phyloP scores from a whole-genome alignment of 2,888 invertebrate species.

The Zaprionus bogoriensis region DNA sequence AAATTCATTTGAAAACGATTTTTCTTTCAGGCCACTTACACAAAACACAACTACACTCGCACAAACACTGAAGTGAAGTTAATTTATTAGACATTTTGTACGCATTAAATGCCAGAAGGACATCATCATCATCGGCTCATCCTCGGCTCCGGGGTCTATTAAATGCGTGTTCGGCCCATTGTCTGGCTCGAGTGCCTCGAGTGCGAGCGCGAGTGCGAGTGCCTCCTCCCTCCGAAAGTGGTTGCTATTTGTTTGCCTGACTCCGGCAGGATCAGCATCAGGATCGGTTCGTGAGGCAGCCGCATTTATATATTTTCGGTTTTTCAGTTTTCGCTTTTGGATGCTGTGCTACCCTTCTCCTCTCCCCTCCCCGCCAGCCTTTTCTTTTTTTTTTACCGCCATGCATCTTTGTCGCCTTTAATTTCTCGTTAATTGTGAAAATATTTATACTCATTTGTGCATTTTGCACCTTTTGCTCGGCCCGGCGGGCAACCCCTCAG shows the following conservation, averaged over 20 bases:
- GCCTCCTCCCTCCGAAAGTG: constrained; percentile 55
- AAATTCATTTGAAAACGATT: constrained; percentile 82
- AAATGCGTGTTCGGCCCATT: constrained; percentile 72
- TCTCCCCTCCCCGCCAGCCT: not conserved
- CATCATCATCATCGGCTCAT: constrained; percentile 71
- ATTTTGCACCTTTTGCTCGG: constrained; percentile 77
- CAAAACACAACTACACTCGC: constrained; percentile 61
- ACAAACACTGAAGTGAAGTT: constrained; percentile 75
- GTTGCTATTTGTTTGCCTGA: constrained; percentile 71
- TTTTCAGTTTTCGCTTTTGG: not conserved
- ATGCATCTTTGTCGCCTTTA: constrained; percentile 76
- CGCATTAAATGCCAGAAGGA: constrained; percentile 75
- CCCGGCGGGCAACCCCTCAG: constrained; percentile 3
- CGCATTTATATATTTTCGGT: constrained; percentile 26
- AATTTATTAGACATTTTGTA: constrained; percentile 81
- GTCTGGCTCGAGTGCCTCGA: constrained; percentile 68
- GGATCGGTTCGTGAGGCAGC: constrained; percentile 51
- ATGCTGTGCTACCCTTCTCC: no score
- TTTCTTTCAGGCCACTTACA: constrained; percentile 75
- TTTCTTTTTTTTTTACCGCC: constrained; percentile 26
- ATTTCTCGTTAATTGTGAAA: constrained; percentile 81
- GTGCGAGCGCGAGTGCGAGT: no score
- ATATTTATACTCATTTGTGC: constrained; percentile 82
- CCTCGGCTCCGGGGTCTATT: constrained; percentile 72
- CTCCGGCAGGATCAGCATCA: constrained; percentile 57